Conservation (phyloP, 1,140 invertebrate genomes). For the Rhopalosiphum maidis region DNA sequence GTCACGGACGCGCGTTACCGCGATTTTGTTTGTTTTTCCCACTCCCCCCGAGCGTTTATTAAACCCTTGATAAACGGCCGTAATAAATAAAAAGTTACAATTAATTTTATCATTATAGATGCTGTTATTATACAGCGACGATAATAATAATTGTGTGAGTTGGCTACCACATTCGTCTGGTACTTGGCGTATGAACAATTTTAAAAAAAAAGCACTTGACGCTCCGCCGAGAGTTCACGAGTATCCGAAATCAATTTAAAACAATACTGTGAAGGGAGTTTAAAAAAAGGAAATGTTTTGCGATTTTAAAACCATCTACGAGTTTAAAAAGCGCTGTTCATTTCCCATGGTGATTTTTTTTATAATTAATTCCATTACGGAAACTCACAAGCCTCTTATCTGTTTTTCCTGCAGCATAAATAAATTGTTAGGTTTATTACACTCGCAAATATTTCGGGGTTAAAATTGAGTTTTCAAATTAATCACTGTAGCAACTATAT, state of each 20-base stretch:
- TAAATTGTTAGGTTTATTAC: background rate
- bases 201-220: constrained; percentile 23
- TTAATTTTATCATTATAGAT: background rate
- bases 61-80: background rate
- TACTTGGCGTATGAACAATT: background rate
- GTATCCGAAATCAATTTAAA: constrained; percentile 10
- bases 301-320: background rate
- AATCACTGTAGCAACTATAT: background rate
- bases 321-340: too few species aligned
- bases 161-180: background rate
- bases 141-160: background rate
- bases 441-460: background rate
- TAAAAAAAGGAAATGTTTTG: background rate
- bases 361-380: background rate
- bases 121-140: background rate
- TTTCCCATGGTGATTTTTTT: background rate
- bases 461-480: background rate
- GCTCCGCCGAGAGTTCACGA: background rate
- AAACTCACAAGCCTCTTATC: background rate
- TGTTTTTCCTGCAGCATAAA: background rate
- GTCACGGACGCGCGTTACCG: background rate
- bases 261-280: background rate
- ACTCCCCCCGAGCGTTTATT: background rate
- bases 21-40: background rate
- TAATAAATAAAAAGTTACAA: constrained; percentile 3